These are phyloP conservation scores for Chlorops oryzae DNA, from an alignment of 1,140 invertebrate genomes.

Conservation along the genomic window DNA sequence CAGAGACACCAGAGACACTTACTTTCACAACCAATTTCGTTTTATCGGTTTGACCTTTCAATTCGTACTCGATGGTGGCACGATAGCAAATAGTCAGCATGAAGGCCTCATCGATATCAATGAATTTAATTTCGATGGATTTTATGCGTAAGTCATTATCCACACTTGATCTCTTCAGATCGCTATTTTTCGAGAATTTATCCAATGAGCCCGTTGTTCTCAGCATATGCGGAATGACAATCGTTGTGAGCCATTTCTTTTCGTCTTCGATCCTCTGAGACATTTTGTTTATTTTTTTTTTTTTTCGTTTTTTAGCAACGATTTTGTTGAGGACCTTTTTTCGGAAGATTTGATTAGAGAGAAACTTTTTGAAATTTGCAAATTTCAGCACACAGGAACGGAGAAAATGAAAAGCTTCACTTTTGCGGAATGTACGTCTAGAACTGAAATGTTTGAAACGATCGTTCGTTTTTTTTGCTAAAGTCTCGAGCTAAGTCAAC, in stretches of 20 bases:
- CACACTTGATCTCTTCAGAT: slow-evolving; percentile 17
- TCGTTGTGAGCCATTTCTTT: slow-evolving; percentile 7
- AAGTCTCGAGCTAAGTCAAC: too few species aligned
- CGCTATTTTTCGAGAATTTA: too few species aligned
- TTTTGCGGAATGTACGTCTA: too few species aligned
- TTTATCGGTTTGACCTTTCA: slow-evolving; percentile 9
- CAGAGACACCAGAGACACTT: neutral
- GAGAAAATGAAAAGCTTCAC: too few species aligned
- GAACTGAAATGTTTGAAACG: neutral
- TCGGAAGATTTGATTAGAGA: neutral
- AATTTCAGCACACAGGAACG: too few species aligned
- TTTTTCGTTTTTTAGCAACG: neutral
- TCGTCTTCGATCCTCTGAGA: neutral
- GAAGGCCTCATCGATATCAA: slow-evolving; percentile 32
- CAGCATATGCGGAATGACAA: slow-evolving; percentile 9
- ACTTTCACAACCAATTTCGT: slow-evolving; percentile 35
- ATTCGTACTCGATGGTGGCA: slow-evolving; percentile 21
- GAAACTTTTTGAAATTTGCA: neutral
- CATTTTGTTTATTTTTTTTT: neutral
- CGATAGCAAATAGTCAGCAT: slow-evolving; percentile 37
- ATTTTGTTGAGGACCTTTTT: neutral
- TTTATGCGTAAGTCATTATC: slow-evolving; percentile 22
- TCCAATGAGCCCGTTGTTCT: slow-evolving; percentile 2
- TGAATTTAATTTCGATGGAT: slow-evolving; percentile 25
- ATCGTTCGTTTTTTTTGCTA: neutral